Base-by-base conservation (phyloP, 2,113 vertebrate genomes). In the Beaufortia kweichowensis region DNA sequence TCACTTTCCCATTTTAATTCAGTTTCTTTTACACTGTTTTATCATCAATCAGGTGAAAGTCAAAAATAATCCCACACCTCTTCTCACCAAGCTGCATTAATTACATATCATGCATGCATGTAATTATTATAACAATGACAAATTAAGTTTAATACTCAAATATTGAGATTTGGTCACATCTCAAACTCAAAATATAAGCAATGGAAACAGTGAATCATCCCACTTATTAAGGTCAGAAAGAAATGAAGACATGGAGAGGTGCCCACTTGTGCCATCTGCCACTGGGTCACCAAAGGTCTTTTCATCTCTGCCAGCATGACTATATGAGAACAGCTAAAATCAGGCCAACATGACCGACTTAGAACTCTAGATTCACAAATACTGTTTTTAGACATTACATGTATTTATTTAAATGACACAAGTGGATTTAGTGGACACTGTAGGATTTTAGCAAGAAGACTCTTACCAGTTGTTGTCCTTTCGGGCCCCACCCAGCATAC, bases 391-490 rank as follows among this genome's bases (percentile, higher is more conserved):
- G 33, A 35, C 10, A 35, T 9, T 35, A 6, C 33, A 35, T 35
- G 33, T 9, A 9, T 35, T 35, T 35, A 35, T 9, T 8, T 9
- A 35, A 35, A 35, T 35, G 33, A 35, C 33, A 35, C 6, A 7
- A 35, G 33, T 35, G 6, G 6, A 35, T 35, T 35, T 35, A 55
- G 31, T 61, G 68, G 55, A n/a, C n/a, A n/a, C n/a, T n/a, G n/a
- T n/a, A n/a, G n/a, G n/a, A n/a, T n/a, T n/a, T n/a, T n/a, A n/a
- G n/a, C n/a, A n/a, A n/a, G n/a, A 46, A 68, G 59, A 78, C 41
- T 82, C 95, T 97, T 92, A 98, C 97, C 95, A 99, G 91, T 89
- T 98, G 96, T 83, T 98, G 95, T 75, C 93, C 96, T 81, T 92
- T 94, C 0, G 95, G 94, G 61, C 97, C 96, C 97, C 97, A 99